Conservation (phyloP, 2,888 invertebrate genomes). For the Eueremaeus valkanovi region DNA sequence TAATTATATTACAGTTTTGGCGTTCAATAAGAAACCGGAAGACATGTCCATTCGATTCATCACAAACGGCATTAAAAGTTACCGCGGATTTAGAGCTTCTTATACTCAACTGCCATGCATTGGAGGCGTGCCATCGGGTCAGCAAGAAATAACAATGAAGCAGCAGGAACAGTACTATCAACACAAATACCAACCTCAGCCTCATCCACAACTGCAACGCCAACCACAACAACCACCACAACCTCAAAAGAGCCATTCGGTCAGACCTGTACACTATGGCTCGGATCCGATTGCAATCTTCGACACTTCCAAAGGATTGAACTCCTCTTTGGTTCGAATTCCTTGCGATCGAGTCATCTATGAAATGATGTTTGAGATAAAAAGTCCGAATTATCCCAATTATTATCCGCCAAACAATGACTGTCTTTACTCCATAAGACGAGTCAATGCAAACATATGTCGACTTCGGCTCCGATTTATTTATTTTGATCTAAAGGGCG, state of each 20-base stretch:
- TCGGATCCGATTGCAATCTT: conserved; percentile 16
- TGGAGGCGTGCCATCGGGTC: conserved; percentile 35
- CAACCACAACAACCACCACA: not conserved
- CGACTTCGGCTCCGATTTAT: conserved; percentile 46
- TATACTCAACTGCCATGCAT: conserved; percentile 48
- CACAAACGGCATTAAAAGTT: conserved; percentile 44
- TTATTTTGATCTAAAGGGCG: conserved; percentile 47
- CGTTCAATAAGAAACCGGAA: conserved; percentile 35
- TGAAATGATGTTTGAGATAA: conserved; percentile 43
- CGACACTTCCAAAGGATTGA: not conserved
- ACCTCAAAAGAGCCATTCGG: no score
- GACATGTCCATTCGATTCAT: conserved; percentile 45
- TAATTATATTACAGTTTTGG: conserved; percentile 23
- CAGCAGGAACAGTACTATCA: conserved; percentile 15
- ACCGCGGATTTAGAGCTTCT: conserved; percentile 46
- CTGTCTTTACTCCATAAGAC: conserved; percentile 46
- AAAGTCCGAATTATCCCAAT: conserved; percentile 47
- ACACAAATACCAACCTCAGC: not conserved
- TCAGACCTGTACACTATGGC: not conserved
- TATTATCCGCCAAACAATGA: conserved; percentile 44
- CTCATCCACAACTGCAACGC: not conserved
- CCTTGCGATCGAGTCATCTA: conserved; percentile 40
- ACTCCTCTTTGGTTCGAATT: not conserved
- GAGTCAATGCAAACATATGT: conserved; percentile 45
- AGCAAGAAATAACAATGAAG: conserved; percentile 18